Conservation (phyloP, 2,113 vertebrate genomes). For the Philantomba maxwellii region DNA sequence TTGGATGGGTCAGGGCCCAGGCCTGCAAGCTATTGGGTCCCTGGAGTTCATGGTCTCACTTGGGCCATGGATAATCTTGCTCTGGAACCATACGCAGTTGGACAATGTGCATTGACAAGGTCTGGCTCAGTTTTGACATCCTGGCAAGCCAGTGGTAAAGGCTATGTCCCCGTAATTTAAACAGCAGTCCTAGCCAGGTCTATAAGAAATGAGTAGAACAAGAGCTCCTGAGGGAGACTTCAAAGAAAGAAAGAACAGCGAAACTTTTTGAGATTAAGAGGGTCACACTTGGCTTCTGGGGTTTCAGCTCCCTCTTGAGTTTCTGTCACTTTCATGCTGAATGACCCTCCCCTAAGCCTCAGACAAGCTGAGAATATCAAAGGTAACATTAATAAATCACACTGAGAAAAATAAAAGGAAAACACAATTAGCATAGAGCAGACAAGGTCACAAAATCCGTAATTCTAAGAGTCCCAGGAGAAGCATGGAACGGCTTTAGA, state of each 20-base stretch:
- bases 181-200: not conserved
- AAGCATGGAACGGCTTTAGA: not conserved
- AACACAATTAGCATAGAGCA: not conserved
- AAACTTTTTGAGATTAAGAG: not conserved
- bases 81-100: not conserved
- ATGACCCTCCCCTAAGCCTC: not conserved
- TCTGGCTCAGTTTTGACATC: conserved; percentile 23
- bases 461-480: not conserved
- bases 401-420: not conserved
- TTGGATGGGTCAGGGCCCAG: not conserved
- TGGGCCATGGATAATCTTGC: not conserved
- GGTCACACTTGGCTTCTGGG: not conserved
- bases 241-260: not conserved
- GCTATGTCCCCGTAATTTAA: not conserved
- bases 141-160: not conserved
- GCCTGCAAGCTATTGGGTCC: not conserved
- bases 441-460: not conserved
- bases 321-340: not conserved
- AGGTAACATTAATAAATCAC: conserved; percentile 11
- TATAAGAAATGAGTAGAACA: not conserved
- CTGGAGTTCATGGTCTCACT: not conserved
- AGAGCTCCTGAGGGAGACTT: not conserved
- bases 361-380: conserved; percentile 1
- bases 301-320: not conserved
- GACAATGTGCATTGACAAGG: not conserved